These are phyloP conservation scores for Climacteris rufus DNA, from an alignment of 2,113 vertebrate species.

Conservation along the genomic window DNA sequence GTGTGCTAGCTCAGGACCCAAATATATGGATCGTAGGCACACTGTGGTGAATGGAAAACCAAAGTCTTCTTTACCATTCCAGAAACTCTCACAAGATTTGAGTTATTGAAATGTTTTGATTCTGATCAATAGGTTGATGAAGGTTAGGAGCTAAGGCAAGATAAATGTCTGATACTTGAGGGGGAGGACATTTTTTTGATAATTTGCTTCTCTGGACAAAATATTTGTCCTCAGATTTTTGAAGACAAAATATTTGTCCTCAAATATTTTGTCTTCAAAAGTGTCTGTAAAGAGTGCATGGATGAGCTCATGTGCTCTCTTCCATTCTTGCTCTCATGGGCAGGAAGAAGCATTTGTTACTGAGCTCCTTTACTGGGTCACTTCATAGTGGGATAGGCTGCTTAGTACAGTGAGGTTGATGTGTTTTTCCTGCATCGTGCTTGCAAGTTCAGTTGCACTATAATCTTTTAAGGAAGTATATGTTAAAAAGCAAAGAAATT, in stretches of 20 bases:
- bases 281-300: not conserved
- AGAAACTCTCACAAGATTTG: not conserved
- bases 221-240: too few species aligned
- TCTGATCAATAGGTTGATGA: not conserved
- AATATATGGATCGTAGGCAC: not conserved
- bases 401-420: not conserved
- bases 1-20: not conserved
- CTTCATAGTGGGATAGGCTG: not conserved
- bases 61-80: not conserved
- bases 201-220: too few species aligned
- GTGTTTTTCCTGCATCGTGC: not conserved
- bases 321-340: not conserved
- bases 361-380: constrained; percentile 31
- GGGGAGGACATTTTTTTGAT: not conserved
- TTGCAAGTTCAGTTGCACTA: not conserved
- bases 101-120: not conserved
- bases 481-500: not conserved
- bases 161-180: not conserved
- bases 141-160: not conserved
- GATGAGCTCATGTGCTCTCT: not conserved
- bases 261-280: not conserved
- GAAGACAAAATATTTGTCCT: too few species aligned
- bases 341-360: constrained; percentile 11
- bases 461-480: not conserved
- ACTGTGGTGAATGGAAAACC: not conserved